A percentile compares a stretch with the other conserved stretches of the same genome.
Evolutionary conservation across 2,888 invertebrate genomes (phyloP).

Genomic region (Odontocerum albicorne): DNA sequence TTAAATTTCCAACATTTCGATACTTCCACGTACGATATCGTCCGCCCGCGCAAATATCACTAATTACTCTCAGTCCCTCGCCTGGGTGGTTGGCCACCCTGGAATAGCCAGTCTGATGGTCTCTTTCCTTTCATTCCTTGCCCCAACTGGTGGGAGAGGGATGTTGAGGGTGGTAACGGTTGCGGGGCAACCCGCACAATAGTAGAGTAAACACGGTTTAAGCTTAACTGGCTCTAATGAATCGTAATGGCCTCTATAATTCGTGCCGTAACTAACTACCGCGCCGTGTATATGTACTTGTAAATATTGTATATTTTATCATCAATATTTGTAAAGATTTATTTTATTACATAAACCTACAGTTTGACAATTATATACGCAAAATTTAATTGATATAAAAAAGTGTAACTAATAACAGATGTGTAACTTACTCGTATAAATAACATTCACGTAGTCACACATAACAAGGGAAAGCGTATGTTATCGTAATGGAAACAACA

Average conservation of each 20-base stretch:
- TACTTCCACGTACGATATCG: conserved; percentile 21
- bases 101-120: not conserved
- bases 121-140: not conserved
- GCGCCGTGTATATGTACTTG: conserved; percentile 40
- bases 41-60: conserved; percentile 36
- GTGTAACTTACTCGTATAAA: too few species aligned
- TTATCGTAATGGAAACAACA: too few species aligned
- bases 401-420: too few species aligned
- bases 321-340: too few species aligned
- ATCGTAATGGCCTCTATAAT: conserved; percentile 64
- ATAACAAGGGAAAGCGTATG: too few species aligned
- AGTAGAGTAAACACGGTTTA: conserved; percentile 56
- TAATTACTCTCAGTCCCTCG: conserved; percentile 32
- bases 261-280: conserved; percentile 62
- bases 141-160: not conserved
- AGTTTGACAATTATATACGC: too few species aligned
- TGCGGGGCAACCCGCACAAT: conserved; percentile 17
- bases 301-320: not conserved
- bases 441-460: too few species aligned
- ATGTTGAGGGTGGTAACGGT: not conserved
- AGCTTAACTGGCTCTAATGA: conserved; percentile 64
- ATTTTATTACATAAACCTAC: too few species aligned
- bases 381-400: too few species aligned
- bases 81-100: not conserved
- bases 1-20: not conserved